phyloP scores from a whole-genome alignment of 2,797 vertebrate genomes.

The Sebastes itinus region DNA sequence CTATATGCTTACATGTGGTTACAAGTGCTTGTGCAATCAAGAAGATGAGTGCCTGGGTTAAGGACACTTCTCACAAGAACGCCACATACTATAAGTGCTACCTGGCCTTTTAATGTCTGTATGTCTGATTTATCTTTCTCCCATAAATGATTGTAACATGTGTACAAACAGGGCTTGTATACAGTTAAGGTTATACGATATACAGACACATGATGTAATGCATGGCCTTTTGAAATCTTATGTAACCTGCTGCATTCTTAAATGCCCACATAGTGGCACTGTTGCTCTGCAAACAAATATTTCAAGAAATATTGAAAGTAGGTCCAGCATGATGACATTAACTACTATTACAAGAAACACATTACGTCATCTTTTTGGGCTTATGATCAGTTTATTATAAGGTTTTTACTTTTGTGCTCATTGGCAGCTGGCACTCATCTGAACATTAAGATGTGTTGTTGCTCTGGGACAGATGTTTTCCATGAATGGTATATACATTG shows the following conservation, averaged over 20 bases:
- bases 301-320: constrained; percentile 25
- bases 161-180: neutral
- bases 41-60: neutral
- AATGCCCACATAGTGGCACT: constrained; percentile 76
- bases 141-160: neutral
- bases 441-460: neutral
- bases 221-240: constrained; percentile 46
- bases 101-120: neutral
- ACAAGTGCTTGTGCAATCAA: neutral
- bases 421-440: neutral
- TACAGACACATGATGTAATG: constrained; percentile 71
- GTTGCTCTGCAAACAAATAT: constrained; percentile 59
- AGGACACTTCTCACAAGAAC: neutral
- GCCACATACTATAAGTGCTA: neutral
- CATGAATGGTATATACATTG: neutral
- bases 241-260: constrained; percentile 52
- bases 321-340: constrained; percentile 66
- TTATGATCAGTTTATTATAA: constrained; percentile 25
- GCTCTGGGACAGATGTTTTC: neutral
- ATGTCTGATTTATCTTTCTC: neutral
- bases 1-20: neutral
- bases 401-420: neutral
- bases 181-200: neutral
- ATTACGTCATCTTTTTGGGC: constrained; percentile 68
- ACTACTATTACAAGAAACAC: constrained; percentile 63